Conservation (phyloP, 2,113 vertebrate species). For the Cercocebus atys region DNA sequence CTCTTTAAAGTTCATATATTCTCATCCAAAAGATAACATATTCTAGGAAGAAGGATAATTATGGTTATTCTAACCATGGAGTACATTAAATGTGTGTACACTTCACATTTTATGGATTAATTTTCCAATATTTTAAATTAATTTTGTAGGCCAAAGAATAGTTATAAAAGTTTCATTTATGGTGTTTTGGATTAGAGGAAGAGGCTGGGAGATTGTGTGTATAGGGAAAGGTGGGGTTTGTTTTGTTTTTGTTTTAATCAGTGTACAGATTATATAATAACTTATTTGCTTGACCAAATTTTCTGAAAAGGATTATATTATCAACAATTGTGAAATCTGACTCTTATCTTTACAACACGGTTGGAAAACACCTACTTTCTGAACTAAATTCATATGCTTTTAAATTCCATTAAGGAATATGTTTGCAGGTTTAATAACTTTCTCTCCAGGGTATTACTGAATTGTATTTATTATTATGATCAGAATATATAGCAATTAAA, state of each 20-base stretch:
- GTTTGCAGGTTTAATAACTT: conserved; percentile 11
- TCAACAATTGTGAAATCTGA: background rate
- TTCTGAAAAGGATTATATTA: background rate
- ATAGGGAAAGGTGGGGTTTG: background rate
- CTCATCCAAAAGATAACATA: background rate
- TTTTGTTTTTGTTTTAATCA: background rate
- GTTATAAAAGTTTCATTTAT: background rate
- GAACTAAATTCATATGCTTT: background rate
- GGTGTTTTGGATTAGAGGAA: background rate
- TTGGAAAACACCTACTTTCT: background rate
- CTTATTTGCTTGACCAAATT: background rate
- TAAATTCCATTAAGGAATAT: conserved; percentile 3
- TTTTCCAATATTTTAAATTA: background rate
- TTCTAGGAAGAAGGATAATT: background rate
- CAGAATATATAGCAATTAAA: background rate
- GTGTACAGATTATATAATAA: background rate
- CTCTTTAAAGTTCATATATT: background rate
- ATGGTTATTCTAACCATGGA: background rate
- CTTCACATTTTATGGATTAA: background rate
- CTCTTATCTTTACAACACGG: background rate
- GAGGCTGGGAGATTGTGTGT: background rate
- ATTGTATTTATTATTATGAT: background rate
- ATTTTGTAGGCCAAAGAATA: background rate
- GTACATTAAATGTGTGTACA: background rate
- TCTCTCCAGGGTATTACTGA: background rate